These are phyloP conservation scores for Orcinus orca DNA, from an alignment of 2,113 vertebrate genomes.

Conservation along the genomic window DNA sequence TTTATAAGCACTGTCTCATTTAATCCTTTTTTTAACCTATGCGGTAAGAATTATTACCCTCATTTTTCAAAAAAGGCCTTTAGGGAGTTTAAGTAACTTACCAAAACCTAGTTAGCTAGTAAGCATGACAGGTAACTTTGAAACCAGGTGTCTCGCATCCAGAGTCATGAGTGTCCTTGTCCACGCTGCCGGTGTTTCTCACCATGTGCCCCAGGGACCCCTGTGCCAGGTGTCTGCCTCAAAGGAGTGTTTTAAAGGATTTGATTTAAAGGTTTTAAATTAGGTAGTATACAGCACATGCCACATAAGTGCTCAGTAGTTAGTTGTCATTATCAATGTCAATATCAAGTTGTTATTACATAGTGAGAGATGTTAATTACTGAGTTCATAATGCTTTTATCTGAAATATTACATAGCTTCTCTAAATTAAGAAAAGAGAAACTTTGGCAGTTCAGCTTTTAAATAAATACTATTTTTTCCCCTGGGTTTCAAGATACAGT, in stretches of 20 bases:
- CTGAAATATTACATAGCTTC: not conserved
- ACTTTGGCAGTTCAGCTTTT: not conserved
- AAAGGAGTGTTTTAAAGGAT: not conserved
- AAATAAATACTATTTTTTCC: not conserved
- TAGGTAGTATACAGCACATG: too few relatives aligned
- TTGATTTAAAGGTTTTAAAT: not conserved
- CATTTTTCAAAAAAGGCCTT: not conserved
- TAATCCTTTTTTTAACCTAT: not conserved
- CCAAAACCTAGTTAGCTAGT: not conserved
- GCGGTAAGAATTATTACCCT: not conserved
- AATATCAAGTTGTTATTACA: not conserved
- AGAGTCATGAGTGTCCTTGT: not conserved
- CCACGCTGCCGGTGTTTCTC: not conserved
- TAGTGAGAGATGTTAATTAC: not conserved
- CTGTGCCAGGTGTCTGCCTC: not conserved
- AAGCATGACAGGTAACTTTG: not conserved
- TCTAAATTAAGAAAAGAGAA: not conserved
- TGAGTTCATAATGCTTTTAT: not conserved
- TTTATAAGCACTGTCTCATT: not conserved
- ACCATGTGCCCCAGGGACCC: not conserved
- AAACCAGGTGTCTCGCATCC: not conserved
- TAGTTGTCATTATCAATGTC: not conserved
- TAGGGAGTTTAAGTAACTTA: not conserved
- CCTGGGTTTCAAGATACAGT: not conserved
- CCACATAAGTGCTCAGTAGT: not conserved